Base-by-base conservation (phyloP, 2,113 vertebrate genomes). In the Callipepla squamata region DNA sequence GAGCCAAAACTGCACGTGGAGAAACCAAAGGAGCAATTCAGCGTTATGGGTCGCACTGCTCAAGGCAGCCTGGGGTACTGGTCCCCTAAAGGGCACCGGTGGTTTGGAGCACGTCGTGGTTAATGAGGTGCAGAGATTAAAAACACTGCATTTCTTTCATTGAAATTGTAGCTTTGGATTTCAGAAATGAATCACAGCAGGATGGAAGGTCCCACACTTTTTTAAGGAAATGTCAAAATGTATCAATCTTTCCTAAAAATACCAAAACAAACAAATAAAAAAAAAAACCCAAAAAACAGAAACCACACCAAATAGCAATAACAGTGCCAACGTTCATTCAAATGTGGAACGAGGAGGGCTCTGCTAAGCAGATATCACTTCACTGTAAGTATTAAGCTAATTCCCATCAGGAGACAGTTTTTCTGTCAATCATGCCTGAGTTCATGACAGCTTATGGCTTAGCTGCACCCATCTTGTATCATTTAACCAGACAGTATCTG, bases 391-490 rank as follows among this genome's bases (percentile, higher is more conserved):
- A 73, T 96, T 75, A 89, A 90, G 69, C 58, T 95, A 86, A 95
- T 95, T 95, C 77, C 61, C 87, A 81, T 53, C 66, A 93, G 85
- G 83, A 95, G 80, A 76, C 77, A 86, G 82, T 61, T 94, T 59
- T 38, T 48, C 94, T 85, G 95, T 85, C 95, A 95, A 81, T 96
- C 91, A 90, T 13, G 34, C 83, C 51, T 73, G 85, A 68, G 69
- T 83, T 77, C 90, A 86, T 86, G 95, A 94, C 95, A 94, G 91
- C 14, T 95, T 86, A 91, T 86, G 91, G 87, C 80, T 95, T 94
- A 95, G 94, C 85, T 95, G 92, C 88, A 90, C 70, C 62, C 68
- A 58, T 81, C 93, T 75, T 18, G 73, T 96, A 73, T 90, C 85
- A 69, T 86, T 94, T 95, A 96, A 93, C 87, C 88, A 91, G 93